These are phyloP conservation scores for Atrichornis clamosus DNA, from an alignment of 2,113 vertebrate species.

Conservation along the genomic window DNA sequence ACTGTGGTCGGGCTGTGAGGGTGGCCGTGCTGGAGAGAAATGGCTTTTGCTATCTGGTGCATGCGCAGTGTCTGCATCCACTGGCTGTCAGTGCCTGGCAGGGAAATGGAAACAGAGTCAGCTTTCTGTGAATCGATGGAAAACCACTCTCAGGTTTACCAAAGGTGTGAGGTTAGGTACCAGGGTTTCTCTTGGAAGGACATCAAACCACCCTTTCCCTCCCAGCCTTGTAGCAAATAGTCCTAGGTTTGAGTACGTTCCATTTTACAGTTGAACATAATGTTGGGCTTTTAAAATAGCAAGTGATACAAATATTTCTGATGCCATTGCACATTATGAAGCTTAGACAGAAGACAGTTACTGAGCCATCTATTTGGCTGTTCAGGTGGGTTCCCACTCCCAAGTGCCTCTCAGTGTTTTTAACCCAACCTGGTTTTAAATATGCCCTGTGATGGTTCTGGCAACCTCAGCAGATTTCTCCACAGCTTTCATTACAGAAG, in stretches of 20 bases:
- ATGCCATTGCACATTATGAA: not conserved
- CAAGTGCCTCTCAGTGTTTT: not conserved
- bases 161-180: not conserved
- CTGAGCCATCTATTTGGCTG: not conserved
- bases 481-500: not conserved
- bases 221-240: not conserved
- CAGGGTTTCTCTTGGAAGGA: not conserved
- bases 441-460: not conserved
- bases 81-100: conserved; percentile 72
- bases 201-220: not conserved
- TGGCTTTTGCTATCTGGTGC: conserved; percentile 76
- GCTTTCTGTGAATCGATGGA: not conserved
- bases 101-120: not conserved
- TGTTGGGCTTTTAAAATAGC: not conserved
- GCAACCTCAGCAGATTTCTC: not conserved
- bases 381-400: not conserved
- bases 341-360: not conserved
- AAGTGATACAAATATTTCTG: not conserved
- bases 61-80: conserved; percentile 85
- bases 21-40: conserved; percentile 71
- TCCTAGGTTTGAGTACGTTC: not conserved
- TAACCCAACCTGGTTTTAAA: not conserved
- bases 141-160: not conserved
- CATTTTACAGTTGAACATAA: not conserved
- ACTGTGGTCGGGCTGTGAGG: conserved; percentile 77